phyloP scores from a whole-genome alignment of 2,797 vertebrate species.

The Protosalanx chinensis region DNA sequence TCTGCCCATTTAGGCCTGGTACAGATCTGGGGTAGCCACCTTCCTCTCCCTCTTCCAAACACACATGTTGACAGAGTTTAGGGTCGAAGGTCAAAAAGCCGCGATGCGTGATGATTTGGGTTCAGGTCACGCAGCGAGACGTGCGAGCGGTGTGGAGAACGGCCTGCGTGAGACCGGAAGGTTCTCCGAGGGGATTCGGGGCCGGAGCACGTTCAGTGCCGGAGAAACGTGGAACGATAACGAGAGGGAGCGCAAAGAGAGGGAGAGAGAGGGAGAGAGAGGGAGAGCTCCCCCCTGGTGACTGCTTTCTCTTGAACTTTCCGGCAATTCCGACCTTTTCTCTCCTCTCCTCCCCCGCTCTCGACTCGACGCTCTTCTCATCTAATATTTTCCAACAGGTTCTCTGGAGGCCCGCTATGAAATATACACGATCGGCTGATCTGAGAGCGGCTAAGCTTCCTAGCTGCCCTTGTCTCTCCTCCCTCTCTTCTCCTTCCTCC shows the following conservation, averaged over 20 bases:
- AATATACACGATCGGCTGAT: slow-evolving; percentile 8
- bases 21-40: too few relatives aligned
- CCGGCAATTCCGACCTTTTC: background rate
- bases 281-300: background rate
- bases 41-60: too few relatives aligned
- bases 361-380: too few relatives aligned
- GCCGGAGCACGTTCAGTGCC: background rate
- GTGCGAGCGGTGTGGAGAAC: too few relatives aligned
- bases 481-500: background rate
- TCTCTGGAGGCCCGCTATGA: background rate
- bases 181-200: too few relatives aligned
- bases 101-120: too few relatives aligned
- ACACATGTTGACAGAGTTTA: too few relatives aligned
- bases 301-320: background rate
- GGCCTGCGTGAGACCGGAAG: too few relatives aligned
- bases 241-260: background rate
- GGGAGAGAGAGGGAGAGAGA: slow-evolving; percentile 9
- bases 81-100: background rate
- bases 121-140: too few relatives aligned
- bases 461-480: background rate
- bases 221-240: background rate
- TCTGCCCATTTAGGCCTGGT: too few relatives aligned
- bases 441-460: background rate
- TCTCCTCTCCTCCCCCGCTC: too few relatives aligned
- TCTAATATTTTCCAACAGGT: too few relatives aligned